Evolutionary conservation across 2,888 invertebrate genomes (phyloP).

Genomic region (Syrphus vitripennis): DNA sequence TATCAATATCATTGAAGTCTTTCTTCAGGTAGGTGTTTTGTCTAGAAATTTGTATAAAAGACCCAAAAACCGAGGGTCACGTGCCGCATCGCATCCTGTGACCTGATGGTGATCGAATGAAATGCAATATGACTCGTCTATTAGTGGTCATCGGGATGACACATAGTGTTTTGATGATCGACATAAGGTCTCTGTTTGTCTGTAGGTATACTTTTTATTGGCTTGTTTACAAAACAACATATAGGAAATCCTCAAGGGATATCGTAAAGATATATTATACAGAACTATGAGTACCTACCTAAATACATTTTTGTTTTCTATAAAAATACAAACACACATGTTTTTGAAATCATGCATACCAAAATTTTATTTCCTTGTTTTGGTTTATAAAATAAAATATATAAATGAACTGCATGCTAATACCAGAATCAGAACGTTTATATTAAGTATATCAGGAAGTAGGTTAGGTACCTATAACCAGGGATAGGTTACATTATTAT

Average conservation of each 20-base stretch:
- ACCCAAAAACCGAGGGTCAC: conserved; percentile 32
- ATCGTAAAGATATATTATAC: neutral
- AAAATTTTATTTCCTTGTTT: neutral
- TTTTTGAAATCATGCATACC: neutral
- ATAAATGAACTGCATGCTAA: neutral
- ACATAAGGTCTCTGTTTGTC: conserved; percentile 42
- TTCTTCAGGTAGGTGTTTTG: conserved; percentile 25
- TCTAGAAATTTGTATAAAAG: neutral
- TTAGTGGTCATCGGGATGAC: conserved; percentile 55
- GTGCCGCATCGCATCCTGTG: conserved; percentile 41
- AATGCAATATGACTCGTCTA: conserved; percentile 14
- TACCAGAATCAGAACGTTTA: neutral
- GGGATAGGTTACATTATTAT: neutral
- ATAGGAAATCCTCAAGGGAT: conserved; percentile 9
- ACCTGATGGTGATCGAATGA: conserved; percentile 20
- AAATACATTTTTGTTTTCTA: neutral
- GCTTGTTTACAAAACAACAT: conserved; percentile 54
- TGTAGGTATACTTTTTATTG: conserved; percentile 23
- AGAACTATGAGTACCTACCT: no score
- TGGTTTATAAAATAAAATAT: neutral
- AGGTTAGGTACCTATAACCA: neutral
- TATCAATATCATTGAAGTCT: conserved; percentile 18
- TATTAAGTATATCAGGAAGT: neutral
- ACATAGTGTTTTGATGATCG: conserved; percentile 60
- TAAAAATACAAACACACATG: neutral